A percentile compares a stretch with the other conserved stretches of the same genome.
These are phyloP conservation scores for Pseudotriccus pelzelni DNA, from an alignment of 2,797 vertebrate genomes.

Conservation along the genomic window DNA sequence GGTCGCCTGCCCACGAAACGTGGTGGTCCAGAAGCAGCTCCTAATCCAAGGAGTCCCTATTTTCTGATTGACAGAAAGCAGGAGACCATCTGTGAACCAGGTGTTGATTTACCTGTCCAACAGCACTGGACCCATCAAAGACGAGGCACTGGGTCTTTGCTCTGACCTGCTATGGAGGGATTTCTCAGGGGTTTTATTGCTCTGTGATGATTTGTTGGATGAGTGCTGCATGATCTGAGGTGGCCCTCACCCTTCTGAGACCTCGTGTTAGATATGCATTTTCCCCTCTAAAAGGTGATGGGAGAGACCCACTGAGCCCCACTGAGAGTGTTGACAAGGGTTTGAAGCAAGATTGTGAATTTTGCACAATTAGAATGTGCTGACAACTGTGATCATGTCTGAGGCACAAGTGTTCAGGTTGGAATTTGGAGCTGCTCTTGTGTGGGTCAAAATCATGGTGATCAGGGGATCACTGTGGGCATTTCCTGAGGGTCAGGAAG, in stretches of 20 bases:
- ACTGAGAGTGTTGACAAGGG: neutral
- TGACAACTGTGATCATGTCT: accelerated
- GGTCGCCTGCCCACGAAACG: neutral
- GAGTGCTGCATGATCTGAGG: neutral
- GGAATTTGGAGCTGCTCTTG: neutral
- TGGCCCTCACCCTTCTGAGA: neutral
- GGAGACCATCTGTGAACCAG: neutral
- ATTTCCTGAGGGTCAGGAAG: neutral
- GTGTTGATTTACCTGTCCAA: neutral
- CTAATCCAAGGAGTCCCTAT: neutral
- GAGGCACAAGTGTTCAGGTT: neutral
- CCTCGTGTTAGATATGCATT: neutral
- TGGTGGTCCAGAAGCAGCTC: neutral
- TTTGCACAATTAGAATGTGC: neutral
- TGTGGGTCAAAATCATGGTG: neutral
- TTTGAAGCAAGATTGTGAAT: neutral
- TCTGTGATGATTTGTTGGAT: neutral
- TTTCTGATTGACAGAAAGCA: neutral
- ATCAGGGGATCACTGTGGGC: neutral
- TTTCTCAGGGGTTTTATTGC: neutral
- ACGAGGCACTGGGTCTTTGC: neutral
- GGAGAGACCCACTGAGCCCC: accelerated
- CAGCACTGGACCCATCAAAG: neutral
- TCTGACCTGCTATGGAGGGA: accelerated
- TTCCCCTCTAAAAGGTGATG: neutral